Evolutionary conservation across 1,140 invertebrate genomes (phyloP), one percentile per base, ranked within the genome.

Genomic region (Trichonephila inaurata): DNA sequence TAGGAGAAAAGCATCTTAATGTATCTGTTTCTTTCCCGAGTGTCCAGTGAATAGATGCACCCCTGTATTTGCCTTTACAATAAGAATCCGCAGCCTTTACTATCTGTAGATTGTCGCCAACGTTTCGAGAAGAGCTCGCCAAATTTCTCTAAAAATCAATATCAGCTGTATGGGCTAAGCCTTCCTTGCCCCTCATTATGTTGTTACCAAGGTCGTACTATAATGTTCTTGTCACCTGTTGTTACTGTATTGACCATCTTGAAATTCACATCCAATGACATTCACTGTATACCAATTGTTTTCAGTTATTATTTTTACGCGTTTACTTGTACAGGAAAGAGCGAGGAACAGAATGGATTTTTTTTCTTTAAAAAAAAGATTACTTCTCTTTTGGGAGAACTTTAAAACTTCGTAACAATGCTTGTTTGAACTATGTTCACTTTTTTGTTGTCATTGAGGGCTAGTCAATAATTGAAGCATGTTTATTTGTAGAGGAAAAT

Each of bases 171-270:
- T 40, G 28, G 72, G 72, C 14, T 58, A 69, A 69, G 21, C 51
- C 33, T 72, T 69, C 21, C 14, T 33, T n/a, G 72, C 33, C 87
- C 18, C n/a, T 51, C 60, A 2, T 51, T 51, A 51, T 72, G 40
- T 58, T 89, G 51, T 89, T 72, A 33, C 64, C 64, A 89, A 89
- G 87, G 64, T 89, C 62, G 87, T 72, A 28, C 64, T 72, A 58
- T 72, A 64, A 89, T 64, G 72, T 21, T 8, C 28, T 89, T 89
- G 87, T 89, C 87, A 89, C 87, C 87, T 51, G 40, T 89, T 89
- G 64, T 89, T 87, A 40, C 28, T 33, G 18, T 77, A 40, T 77
- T 77, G 72, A 77, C 72, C 72, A 85, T 77, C 16, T 18, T 77
- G 5, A 7, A 19, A 77, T 77, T 77, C 14, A 77, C 16, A 77